phyloP scores from a whole-genome alignment of 2,113 vertebrate genomes.

The Oryzias curvinotus region DNA sequence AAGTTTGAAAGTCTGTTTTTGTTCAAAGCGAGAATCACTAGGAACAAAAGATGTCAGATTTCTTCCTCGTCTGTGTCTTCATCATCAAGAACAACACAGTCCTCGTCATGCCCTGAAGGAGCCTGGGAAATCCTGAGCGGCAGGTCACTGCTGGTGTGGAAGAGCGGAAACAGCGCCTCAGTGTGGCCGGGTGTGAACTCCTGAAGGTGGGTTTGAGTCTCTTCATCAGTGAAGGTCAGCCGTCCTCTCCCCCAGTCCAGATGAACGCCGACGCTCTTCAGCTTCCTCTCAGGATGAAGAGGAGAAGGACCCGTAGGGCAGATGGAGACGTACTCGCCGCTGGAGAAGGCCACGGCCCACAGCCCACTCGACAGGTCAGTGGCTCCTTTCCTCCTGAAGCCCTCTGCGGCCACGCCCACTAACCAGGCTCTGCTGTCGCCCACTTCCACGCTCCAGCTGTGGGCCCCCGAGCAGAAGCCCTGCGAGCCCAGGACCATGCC shows the following conservation, averaged over 20 bases:
- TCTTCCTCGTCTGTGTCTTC: not conserved
- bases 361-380: not conserved
- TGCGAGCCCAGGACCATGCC: conserved; percentile 1
- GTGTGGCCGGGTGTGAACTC: not conserved
- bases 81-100: not conserved
- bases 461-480: conserved; percentile 11
- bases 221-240: not conserved
- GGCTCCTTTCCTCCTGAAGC: not conserved
- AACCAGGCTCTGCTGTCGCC: conserved; percentile 7
- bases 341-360: conserved; percentile 5
- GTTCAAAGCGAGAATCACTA: not conserved
- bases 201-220: not conserved
- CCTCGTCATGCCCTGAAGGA: not conserved
- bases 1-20: too few relatives aligned
- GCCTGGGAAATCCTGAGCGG: not conserved
- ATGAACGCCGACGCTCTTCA: not conserved
- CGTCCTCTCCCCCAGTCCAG: conserved; percentile 12
- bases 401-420: conserved; percentile 8
- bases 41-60: not conserved
- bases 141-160: not conserved
- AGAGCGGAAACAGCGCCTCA: conserved; percentile 1
- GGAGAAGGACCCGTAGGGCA: not conserved
- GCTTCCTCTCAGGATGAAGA: not conserved
- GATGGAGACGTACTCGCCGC: not conserved
- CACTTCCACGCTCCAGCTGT: conserved; percentile 8